Evolutionary conservation across 2,113 vertebrate species (phyloP).

Genomic region (Polypterus bichir): DNA sequence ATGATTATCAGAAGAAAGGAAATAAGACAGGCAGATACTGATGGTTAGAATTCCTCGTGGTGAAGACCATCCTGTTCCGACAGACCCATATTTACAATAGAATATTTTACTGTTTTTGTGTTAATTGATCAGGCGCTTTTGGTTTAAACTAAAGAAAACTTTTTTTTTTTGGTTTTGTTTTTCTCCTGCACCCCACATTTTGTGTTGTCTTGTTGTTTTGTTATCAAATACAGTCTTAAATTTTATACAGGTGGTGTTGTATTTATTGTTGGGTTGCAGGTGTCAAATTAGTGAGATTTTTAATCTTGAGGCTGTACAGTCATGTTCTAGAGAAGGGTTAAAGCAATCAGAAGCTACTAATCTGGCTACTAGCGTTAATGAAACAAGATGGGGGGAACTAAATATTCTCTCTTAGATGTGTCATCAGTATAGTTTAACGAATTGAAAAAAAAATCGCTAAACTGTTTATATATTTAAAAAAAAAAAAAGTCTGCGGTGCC

Average conservation of each 20-base stretch:
- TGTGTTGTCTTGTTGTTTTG: conserved; percentile 53
- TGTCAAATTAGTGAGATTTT: conserved; percentile 65
- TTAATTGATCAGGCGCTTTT: conserved; percentile 60
- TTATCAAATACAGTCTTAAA: conserved; percentile 7
- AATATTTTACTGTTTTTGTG: conserved; percentile 95
- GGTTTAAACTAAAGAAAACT: conserved; percentile 56
- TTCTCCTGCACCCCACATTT: conserved; percentile 22
- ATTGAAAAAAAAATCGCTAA: no score
- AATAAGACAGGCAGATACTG: conserved; percentile 31
- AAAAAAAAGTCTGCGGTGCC: no score
- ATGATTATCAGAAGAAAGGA: conserved; percentile 39
- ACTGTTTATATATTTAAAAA: no score
- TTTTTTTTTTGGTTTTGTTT: conserved; percentile 27
- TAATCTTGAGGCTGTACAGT: conserved; percentile 51
- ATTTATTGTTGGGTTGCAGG: conserved; percentile 64
- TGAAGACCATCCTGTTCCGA: conserved; percentile 53
- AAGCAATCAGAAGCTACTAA: no score
- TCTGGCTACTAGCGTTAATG: no score
- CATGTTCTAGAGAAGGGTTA: conserved; percentile 19
- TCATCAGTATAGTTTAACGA: no score
- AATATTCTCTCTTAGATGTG: no score
- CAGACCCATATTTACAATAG: conserved; percentile 66
- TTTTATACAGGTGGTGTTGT: conserved; percentile 41
- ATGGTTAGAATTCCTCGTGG: conserved; percentile 31
- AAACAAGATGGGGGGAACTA: no score